Base-by-base conservation (phyloP, 2,888 invertebrate genomes). In the Hydriomena furcata region DNA sequence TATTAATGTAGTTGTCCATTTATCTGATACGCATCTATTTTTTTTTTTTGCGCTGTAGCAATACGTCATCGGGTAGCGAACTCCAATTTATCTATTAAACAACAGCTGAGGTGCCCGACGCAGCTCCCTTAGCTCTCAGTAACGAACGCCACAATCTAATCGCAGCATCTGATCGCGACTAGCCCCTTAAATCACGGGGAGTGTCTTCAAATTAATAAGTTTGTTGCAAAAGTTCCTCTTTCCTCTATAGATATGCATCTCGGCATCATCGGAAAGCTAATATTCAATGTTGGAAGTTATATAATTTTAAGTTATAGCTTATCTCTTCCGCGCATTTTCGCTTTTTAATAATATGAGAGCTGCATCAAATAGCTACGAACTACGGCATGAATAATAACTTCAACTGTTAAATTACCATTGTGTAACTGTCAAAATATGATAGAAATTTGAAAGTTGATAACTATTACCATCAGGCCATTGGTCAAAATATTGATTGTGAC, bases 201-300 rank as follows among this genome's bases (percentile, higher is more conserved):
- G 54, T 57, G 57, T 59, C 62, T 64, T 64, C 53, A 50, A 65
- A 68, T 72, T 65, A 67, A 66, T 68, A 71, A 67, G 69, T 76
- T 71, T 65, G 65, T 64, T 63, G 62, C 60, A 55, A 57, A 59
- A 59, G 65, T 55, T 58, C 53, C 51, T 65, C 66, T 66, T 57
- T 57, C 55, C 52, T 65, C 62, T 63, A 73, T 66, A 69, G 68
- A 68, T 71, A 63, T 60, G 60, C 66, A 74, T 74, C 73, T 71
- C 55, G 62, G 54, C 62, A 66, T 55, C 40, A 40, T 47, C 66
- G 64, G 56, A 65, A 66, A 63, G 50, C 48, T 32, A 51, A 48
- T 48, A 42, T 21, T 42, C 57, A 41, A 55, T 56, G 28, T 52
- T 51, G 27, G 43, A 58, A 59, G 58, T 67, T 66, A 60, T 61